phyloP scores from a whole-genome alignment of 2,113 vertebrate genomes.

The Spheniscus mendiculus region DNA sequence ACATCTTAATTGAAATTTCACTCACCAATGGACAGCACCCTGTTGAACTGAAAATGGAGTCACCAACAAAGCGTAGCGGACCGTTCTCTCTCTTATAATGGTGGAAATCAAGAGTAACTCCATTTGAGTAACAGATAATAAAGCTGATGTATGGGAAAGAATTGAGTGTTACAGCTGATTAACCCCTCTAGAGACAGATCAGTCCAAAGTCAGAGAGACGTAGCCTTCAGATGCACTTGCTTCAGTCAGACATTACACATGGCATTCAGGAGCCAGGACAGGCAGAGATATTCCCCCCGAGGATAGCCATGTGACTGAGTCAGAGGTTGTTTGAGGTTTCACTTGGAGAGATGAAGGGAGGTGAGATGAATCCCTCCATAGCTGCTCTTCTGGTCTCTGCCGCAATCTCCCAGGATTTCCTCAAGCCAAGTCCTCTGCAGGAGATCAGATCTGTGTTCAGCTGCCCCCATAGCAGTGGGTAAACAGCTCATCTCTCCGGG shows the following conservation, averaged over 20 bases:
- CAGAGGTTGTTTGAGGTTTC: not conserved
- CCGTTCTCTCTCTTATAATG: not conserved
- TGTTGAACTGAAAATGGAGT: not conserved
- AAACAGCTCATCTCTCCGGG: not conserved
- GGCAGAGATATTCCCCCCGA: not conserved
- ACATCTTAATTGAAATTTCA: not conserved
- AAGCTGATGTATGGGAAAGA: not conserved
- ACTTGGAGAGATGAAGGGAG: not conserved
- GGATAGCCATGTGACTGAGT: not conserved
- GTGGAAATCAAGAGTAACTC: not conserved
- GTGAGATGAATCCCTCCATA: not conserved
- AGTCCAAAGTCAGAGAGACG: not conserved
- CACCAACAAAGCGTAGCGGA: not conserved
- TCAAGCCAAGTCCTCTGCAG: not conserved
- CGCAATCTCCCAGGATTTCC: not conserved
- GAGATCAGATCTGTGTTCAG: not conserved
- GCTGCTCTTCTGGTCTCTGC: not conserved
- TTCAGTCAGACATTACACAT: fast-evolving
- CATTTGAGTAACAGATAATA: not conserved
- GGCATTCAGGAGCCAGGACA: not conserved
- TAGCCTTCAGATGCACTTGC: not conserved
- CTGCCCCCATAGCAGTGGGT: not conserved
- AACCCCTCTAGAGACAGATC: not conserved
- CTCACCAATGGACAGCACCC: not conserved
- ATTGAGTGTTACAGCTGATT: not conserved